phyloP scores from a whole-genome alignment of 2,888 invertebrate genomes.

The Pristionchus maxplancki region DNA sequence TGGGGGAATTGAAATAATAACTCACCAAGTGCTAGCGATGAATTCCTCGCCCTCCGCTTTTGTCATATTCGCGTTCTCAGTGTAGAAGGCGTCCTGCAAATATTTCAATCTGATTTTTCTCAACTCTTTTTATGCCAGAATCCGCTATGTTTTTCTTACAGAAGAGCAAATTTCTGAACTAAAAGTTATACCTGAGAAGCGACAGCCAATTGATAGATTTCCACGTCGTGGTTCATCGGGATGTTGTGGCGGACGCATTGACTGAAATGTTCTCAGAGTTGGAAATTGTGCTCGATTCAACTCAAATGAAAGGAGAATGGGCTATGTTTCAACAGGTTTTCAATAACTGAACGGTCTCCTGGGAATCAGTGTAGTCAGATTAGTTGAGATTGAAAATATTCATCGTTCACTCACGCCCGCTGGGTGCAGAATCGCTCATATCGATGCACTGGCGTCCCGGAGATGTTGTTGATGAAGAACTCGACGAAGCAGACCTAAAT shows the following conservation, averaged over 20 bases:
- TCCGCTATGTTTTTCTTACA: too few species aligned
- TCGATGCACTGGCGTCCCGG: slow-evolving; percentile 60
- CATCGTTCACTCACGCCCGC: not conserved
- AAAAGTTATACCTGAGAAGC: not conserved
- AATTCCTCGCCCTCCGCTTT: not conserved
- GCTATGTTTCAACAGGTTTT: not conserved
- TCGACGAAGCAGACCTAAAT: slow-evolving; percentile 66
- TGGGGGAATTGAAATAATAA: not conserved
- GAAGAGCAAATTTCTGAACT: too few species aligned
- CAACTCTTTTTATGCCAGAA: not conserved
- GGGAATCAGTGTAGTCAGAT: too few species aligned
- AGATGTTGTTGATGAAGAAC: slow-evolving; percentile 64
- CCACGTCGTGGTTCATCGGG: not conserved
- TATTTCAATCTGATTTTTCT: not conserved
- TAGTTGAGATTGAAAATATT: not conserved
- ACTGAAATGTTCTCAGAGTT: not conserved
- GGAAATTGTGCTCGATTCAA: not conserved
- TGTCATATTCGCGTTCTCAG: not conserved
- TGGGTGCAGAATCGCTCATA: slow-evolving; percentile 69
- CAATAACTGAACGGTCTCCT: not conserved
- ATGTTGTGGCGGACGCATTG: not conserved
- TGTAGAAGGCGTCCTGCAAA: slow-evolving; percentile 43
- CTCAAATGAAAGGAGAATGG: not conserved
- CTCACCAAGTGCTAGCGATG: not conserved
- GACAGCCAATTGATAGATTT: not conserved